These are phyloP conservation scores for Drosophila monieri DNA, from an alignment of 2,888 invertebrate genomes.

Conservation along the genomic window DNA sequence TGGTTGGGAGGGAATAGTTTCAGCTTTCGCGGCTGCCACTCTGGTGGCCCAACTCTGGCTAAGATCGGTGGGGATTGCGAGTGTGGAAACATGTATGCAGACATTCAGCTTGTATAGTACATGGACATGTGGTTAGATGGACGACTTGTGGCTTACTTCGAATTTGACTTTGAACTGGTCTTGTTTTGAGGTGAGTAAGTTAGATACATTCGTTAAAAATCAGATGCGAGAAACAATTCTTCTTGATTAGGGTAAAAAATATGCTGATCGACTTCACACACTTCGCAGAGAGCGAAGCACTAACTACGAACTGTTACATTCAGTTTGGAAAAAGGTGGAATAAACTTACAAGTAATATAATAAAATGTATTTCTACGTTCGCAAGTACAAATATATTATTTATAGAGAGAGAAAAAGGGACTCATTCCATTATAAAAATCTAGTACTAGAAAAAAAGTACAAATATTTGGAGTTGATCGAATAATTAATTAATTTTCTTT, in stretches of 20 bases:
- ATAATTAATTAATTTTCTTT: constrained; percentile 6
- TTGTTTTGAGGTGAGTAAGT: constrained; percentile 35
- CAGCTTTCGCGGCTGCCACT: constrained; percentile 24
- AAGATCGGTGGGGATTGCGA: constrained; percentile 14
- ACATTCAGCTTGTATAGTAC: constrained; percentile 60
- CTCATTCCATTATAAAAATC: constrained; percentile 41
- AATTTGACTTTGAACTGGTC: too few species aligned
- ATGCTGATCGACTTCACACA: constrained; percentile 27
- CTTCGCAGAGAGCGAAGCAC: constrained; percentile 49
- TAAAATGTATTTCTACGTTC: constrained; percentile 26
- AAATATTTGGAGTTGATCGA: constrained; percentile 20
- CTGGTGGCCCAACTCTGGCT: constrained; percentile 18
- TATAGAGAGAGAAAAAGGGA: constrained; percentile 34
- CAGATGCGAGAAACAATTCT: constrained; percentile 21
- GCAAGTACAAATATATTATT: constrained; percentile 30
- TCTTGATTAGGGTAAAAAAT: constrained; percentile 13
- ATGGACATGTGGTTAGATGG: constrained; percentile 52
- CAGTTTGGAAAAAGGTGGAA: constrained; percentile 46
- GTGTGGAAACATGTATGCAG: constrained; percentile 34
- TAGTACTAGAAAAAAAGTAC: constrained; percentile 27
- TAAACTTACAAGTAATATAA: constrained; percentile 36
- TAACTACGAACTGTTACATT: constrained; percentile 66
- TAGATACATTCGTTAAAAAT: constrained; percentile 33
- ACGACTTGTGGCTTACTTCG: constrained; percentile 25
- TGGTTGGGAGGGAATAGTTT: constrained; percentile 51